Conservation (phyloP, 2,888 invertebrate genomes). For the Epinotia brunnichana region DNA sequence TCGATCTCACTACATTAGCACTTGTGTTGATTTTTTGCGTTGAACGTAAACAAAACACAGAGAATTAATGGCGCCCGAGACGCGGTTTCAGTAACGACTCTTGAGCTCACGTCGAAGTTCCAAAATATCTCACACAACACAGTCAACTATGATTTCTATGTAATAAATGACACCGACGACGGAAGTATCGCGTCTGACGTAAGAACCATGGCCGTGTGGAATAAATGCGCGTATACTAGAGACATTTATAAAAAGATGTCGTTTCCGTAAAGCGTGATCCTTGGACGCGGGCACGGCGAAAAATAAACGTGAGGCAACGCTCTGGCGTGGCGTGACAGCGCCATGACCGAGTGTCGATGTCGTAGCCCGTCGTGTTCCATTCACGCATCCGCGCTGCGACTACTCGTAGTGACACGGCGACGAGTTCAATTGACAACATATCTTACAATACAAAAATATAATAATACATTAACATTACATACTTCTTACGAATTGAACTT, state of each 20-base stretch:
- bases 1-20: slow-evolving; percentile 72
- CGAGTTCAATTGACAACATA: too few relatives aligned
- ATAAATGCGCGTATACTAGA: slow-evolving; percentile 65
- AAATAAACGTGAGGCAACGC: slow-evolving; percentile 64
- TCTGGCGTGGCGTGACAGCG: slow-evolving; percentile 37
- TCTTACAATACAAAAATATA: too few relatives aligned
- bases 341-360: slow-evolving; percentile 30
- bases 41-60: slow-evolving; percentile 67
- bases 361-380: neutral
- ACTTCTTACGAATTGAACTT: too few relatives aligned
- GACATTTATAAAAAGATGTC: slow-evolving; percentile 59
- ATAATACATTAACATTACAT: too few relatives aligned
- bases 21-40: slow-evolving; percentile 60
- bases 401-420: neutral
- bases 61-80: slow-evolving; percentile 69
- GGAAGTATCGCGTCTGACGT: slow-evolving; percentile 70
- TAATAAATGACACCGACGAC: slow-evolving; percentile 70
- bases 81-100: slow-evolving; percentile 55
- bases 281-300: slow-evolving; percentile 56
- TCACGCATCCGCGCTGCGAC: slow-evolving; percentile 12
- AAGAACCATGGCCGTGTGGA: slow-evolving; percentile 51
- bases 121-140: slow-evolving; percentile 71
- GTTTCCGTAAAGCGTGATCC: slow-evolving; percentile 60
- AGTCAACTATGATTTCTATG: slow-evolving; percentile 68
- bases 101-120: slow-evolving; percentile 64